Conservation (phyloP, 2,888 invertebrate species). For the Emesis castigata region DNA sequence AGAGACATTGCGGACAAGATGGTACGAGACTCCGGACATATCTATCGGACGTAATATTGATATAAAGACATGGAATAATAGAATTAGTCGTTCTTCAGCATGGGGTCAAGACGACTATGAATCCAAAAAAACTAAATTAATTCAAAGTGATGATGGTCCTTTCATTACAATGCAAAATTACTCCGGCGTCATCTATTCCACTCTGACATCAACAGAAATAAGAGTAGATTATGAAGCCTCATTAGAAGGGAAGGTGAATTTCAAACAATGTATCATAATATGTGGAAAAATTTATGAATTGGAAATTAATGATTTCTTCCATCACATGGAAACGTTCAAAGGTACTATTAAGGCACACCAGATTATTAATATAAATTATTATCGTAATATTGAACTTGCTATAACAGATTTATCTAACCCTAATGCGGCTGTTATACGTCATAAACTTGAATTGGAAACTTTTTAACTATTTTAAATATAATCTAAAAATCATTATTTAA, state of each 20-base stretch:
- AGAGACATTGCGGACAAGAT: background rate
- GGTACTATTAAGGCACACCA: background rate
- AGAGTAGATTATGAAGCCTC: conserved; percentile 72
- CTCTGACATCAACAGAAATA: conserved; percentile 66
- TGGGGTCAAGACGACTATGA: background rate
- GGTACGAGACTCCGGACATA: background rate
- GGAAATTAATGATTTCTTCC: background rate
- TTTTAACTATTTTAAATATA: background rate
- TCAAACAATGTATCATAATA: background rate
- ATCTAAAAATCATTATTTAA: too few relatives aligned
- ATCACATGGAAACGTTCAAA: background rate
- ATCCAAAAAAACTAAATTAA: background rate
- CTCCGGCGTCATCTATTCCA: conserved; percentile 66
- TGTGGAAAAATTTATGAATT: background rate
- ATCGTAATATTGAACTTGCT: background rate
- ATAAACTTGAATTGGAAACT: background rate
- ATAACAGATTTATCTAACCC: background rate
- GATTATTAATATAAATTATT: background rate
- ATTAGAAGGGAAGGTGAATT: conserved; percentile 62
- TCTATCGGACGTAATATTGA: background rate
- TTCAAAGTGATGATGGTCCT: background rate
- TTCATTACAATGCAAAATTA: background rate
- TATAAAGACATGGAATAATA: background rate
- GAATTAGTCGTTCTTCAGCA: background rate
- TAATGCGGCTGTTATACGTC: background rate